These are phyloP conservation scores for Heterodera carotae DNA, from an alignment of 1,140 invertebrate genomes.

Conservation along the genomic window DNA sequence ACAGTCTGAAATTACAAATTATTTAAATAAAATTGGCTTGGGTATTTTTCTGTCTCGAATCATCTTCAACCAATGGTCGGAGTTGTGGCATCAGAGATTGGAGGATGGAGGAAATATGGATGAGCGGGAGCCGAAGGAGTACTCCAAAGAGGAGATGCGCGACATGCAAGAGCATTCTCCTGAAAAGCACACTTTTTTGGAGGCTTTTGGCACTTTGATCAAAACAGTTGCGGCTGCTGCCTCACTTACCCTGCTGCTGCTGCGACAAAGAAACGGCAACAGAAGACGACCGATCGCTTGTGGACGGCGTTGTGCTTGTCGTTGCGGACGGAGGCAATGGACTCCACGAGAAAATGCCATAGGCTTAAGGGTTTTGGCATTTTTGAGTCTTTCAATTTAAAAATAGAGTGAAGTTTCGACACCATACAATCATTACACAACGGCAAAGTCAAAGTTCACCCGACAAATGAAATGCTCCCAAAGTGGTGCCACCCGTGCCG, in stretches of 20 bases:
- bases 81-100: constrained; percentile 24
- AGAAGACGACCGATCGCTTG: constrained; percentile 2
- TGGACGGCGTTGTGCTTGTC: constrained; percentile 6
- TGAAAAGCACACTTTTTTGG: constrained; percentile 12
- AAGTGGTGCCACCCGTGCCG: too few species aligned
- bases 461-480: too few species aligned
- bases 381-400: not conserved
- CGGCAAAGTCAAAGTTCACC: too few species aligned
- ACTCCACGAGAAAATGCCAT: constrained; percentile 48
- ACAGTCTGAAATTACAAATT: not conserved
- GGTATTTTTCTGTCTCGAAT: not conserved
- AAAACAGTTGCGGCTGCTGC: too few species aligned
- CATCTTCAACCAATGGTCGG: not conserved
- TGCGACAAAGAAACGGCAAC: not conserved
- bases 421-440: too few species aligned
- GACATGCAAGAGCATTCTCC: constrained; percentile 48
- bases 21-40: not conserved
- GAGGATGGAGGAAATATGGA: constrained; percentile 46
- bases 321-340: constrained; percentile 24
- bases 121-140: constrained; percentile 46
- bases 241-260: constrained; percentile 14
- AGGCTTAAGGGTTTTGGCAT: constrained; percentile 28
- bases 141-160: constrained; percentile 47
- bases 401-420: constrained; percentile 14
- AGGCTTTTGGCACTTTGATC: constrained; percentile 3